Evolutionary conservation across 2,797 vertebrate species (phyloP).

Genomic region (Decapterus maruadsi): DNA sequence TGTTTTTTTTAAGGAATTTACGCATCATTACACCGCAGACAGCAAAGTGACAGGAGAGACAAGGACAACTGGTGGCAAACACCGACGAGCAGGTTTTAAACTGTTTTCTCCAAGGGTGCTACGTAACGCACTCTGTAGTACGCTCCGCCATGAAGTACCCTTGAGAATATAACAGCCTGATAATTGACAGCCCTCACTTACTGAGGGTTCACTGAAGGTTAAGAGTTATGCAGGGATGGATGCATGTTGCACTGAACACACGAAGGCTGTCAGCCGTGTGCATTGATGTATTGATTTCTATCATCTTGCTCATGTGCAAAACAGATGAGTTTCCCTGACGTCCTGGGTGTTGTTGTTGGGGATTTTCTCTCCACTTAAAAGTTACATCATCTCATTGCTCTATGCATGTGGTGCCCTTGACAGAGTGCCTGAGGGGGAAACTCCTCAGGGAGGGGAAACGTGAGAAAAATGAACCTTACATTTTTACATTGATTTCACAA

Average conservation of each 20-base stretch:
- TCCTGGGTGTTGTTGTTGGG: background rate
- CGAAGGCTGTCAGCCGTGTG: background rate
- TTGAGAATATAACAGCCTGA: constrained; percentile 20
- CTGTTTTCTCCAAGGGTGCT: constrained; percentile 4
- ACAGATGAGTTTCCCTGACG: too few species aligned
- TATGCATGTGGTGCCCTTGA: background rate
- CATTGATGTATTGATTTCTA: constrained; percentile 3
- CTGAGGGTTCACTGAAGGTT: background rate
- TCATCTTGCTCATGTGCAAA: background rate
- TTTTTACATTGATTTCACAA: too few species aligned
- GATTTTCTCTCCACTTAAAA: background rate
- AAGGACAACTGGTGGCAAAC: constrained; percentile 23
- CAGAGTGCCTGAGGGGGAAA: background rate
- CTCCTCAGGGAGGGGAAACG: too few species aligned
- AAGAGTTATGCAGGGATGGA: background rate
- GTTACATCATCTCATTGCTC: background rate
- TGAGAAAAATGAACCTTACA: too few species aligned
- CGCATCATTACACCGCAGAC: constrained; percentile 12
- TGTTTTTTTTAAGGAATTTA: constrained; percentile 19
- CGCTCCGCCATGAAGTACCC: background rate
- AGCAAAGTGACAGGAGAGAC: constrained; percentile 14
- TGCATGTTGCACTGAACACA: background rate
- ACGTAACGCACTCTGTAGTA: background rate
- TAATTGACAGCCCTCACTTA: constrained; percentile 13
- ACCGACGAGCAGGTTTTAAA: constrained; percentile 15